Evolutionary conservation across 2,113 vertebrate species (phyloP).

Genomic region (Brachypteracias leptosomus): DNA sequence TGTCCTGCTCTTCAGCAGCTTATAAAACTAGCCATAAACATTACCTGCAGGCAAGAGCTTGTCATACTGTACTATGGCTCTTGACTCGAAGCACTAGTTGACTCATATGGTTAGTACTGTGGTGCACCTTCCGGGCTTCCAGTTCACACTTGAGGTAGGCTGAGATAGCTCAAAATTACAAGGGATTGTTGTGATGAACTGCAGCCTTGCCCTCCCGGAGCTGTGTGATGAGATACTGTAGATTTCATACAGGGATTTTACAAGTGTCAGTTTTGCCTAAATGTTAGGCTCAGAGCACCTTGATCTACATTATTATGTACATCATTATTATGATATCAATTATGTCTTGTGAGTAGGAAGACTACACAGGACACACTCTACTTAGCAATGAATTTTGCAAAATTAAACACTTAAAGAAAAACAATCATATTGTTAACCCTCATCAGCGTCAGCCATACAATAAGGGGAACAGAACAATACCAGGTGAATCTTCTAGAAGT

Average conservation of each 20-base stretch:
- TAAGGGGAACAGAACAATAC: background rate
- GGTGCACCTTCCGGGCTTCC: background rate
- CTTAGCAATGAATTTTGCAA: background rate
- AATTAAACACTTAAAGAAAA: background rate
- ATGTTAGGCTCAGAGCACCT: background rate
- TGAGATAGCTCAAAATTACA: background rate
- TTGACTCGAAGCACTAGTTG: constrained; percentile 3
- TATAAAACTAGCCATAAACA: constrained; percentile 56
- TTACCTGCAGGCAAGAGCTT: constrained; percentile 32
- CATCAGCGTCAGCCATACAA: background rate
- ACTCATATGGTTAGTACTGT: background rate
- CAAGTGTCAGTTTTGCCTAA: background rate
- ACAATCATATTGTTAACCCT: background rate
- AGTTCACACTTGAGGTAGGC: background rate
- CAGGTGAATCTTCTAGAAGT: background rate
- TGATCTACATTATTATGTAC: background rate
- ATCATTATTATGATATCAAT: background rate
- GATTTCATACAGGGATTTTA: background rate
- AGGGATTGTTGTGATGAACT: background rate
- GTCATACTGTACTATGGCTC: background rate
- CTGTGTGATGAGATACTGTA: background rate
- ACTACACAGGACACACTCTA: background rate
- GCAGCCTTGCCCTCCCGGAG: background rate
- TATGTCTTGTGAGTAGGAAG: background rate
- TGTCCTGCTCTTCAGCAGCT: constrained; percentile 28